Evolutionary conservation across 1,140 invertebrate genomes (phyloP).

Genomic region (Ladona fulva): DNA sequence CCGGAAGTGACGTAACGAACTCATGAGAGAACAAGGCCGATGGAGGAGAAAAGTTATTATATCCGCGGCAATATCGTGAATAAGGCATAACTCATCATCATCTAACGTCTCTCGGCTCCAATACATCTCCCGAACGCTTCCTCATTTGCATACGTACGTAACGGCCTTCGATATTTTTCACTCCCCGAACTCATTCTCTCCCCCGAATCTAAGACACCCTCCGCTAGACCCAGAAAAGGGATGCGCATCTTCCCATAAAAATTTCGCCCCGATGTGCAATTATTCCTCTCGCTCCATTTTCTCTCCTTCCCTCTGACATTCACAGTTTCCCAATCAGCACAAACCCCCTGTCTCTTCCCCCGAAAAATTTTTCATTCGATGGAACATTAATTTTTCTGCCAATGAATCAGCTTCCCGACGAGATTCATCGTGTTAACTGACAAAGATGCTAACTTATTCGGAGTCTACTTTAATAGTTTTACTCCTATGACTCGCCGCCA

Average conservation of each 20-base stretch:
- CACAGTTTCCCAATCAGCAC: too few species aligned
- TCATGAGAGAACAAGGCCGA: not conserved
- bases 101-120: not conserved
- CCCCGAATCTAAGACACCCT: not conserved
- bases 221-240: too few species aligned
- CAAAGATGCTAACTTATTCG: too few species aligned
- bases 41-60: not conserved
- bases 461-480: too few species aligned
- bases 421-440: too few species aligned
- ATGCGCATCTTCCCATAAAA: not conserved
- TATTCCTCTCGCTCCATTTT: too few species aligned
- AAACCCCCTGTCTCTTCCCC: too few species aligned
- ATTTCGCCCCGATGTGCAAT: not conserved
- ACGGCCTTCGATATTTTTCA: not conserved
- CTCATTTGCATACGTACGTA: not conserved
- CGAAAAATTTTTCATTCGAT: too few species aligned
- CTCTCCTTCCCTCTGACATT: too few species aligned
- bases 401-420: too few species aligned
- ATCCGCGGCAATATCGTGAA: constrained; percentile 1
- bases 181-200: not conserved
- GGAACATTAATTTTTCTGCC: too few species aligned
- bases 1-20: not conserved
- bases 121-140: not conserved
- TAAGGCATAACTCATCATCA: constrained; percentile 3
- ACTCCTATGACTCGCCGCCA: too few species aligned